Conservation (phyloP, 2,797 vertebrate species). For the Gastrophryne carolinensis region DNA sequence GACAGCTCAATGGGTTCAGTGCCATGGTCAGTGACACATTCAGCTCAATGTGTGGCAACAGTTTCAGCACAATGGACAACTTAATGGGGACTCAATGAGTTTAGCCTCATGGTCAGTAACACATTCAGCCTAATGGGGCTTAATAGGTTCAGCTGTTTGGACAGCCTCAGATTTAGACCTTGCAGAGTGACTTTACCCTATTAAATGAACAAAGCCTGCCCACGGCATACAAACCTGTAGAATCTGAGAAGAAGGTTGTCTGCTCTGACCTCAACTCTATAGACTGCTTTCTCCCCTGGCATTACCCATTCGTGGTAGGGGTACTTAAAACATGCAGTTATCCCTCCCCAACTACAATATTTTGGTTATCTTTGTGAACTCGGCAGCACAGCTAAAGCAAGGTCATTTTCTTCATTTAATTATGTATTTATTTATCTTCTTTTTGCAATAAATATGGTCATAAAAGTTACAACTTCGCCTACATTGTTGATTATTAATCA, state of each 20-base stretch:
- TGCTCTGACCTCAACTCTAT: conserved; percentile 55
- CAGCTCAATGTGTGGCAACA: no score
- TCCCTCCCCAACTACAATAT: conserved; percentile 72
- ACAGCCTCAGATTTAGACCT: no score
- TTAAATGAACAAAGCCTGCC: not conserved
- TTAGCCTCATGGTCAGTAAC: no score
- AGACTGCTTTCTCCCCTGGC: conserved; percentile 69
- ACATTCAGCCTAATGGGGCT: no score
- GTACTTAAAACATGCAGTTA: conserved; percentile 65
- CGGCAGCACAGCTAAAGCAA: conserved; percentile 58
- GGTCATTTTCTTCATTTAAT: conserved; percentile 47
- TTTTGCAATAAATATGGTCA: not conserved
- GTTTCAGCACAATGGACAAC: no score
- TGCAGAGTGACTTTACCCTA: not conserved
- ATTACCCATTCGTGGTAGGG: conserved; percentile 66
- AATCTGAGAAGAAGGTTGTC: conserved; percentile 15
- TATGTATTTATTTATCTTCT: not conserved
- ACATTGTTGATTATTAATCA: no score
- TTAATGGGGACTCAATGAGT: no score
- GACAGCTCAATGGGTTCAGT: no score
- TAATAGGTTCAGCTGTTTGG: no score
- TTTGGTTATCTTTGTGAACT: conserved; percentile 68
- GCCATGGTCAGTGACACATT: no score
- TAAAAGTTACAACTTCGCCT: no score
- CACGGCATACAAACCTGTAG: conserved; percentile 7